These are phyloP conservation scores for Camponotus fellah DNA, from an alignment of 2,888 invertebrate species.

Conservation along the genomic window DNA sequence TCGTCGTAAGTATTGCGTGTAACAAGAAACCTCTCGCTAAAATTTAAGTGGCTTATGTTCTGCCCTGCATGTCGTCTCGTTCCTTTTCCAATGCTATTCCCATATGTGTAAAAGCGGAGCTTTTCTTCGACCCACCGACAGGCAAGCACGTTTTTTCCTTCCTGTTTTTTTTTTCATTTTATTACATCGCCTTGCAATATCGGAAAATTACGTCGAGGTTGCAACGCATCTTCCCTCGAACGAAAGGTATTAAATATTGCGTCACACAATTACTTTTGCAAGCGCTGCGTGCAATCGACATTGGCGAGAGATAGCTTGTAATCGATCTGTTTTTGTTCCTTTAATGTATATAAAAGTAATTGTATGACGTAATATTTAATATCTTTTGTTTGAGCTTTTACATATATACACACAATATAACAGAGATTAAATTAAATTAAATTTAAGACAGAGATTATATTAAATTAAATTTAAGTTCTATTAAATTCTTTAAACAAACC, in stretches of 20 bases:
- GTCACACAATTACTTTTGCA: slow-evolving; percentile 9
- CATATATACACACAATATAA: too few species aligned
- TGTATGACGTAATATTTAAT: background rate
- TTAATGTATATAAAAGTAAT: background rate
- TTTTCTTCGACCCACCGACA: slow-evolving; percentile 23
- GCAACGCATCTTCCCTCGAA: slow-evolving; percentile 10
- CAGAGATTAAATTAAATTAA: too few species aligned
- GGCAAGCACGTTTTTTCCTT: slow-evolving; percentile 12
- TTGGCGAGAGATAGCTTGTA: background rate
- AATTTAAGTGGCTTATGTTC: slow-evolving; percentile 42
- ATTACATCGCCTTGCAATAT: slow-evolving; percentile 15
- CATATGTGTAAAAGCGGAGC: slow-evolving; percentile 13
- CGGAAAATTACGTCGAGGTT: slow-evolving; percentile 26
- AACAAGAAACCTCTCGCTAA: slow-evolving; percentile 25
- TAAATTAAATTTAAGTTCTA: too few species aligned
- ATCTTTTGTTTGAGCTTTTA: background rate
- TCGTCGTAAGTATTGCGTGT: slow-evolving; percentile 17
- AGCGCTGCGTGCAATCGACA: slow-evolving; percentile 21
- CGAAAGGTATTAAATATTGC: slow-evolving; percentile 35
- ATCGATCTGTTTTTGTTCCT: background rate
- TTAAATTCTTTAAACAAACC: too few species aligned
- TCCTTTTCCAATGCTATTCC: background rate
- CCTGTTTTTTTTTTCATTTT: slow-evolving; percentile 4
- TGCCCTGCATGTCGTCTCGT: slow-evolving; percentile 2
- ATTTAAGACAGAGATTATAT: too few species aligned